Percentiles rank a stretch among this genome's conserved stretches.
phyloP scores from a whole-genome alignment of 2,888 invertebrate species.

The Tenodera sinensis region DNA sequence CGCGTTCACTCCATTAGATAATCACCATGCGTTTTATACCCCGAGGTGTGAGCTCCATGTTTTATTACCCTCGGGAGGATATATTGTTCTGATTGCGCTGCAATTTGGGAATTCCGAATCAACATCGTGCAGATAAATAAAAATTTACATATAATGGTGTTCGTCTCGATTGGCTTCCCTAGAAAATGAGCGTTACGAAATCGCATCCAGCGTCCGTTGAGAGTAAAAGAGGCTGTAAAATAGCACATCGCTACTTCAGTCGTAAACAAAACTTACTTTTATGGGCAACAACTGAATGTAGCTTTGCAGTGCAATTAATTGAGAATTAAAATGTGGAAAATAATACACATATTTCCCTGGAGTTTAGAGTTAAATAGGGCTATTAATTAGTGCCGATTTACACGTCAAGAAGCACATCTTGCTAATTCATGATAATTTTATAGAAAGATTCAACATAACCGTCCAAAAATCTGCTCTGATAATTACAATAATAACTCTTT shows the following conservation, averaged over 20 bases:
- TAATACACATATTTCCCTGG: neutral
- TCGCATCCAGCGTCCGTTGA: neutral
- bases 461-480: too few relatives aligned
- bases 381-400: too few relatives aligned
- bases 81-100: neutral
- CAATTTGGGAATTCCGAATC: neutral
- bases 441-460: too few relatives aligned
- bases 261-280: neutral
- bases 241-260: neutral
- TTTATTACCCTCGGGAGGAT: neutral
- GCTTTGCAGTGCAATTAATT: neutral
- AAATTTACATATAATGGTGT: neutral
- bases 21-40: neutral
- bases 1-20: neutral
- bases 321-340: neutral
- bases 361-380: too few relatives aligned
- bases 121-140: neutral
- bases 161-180: neutral
- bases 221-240: neutral
- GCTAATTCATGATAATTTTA: too few relatives aligned
- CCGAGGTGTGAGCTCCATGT: neutral
- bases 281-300: neutral
- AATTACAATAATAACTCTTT: too few relatives aligned
- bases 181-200: neutral
- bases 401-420: too few relatives aligned